Evolutionary conservation across 1,140 invertebrate genomes (phyloP).

Genomic region (Diprion similis): DNA sequence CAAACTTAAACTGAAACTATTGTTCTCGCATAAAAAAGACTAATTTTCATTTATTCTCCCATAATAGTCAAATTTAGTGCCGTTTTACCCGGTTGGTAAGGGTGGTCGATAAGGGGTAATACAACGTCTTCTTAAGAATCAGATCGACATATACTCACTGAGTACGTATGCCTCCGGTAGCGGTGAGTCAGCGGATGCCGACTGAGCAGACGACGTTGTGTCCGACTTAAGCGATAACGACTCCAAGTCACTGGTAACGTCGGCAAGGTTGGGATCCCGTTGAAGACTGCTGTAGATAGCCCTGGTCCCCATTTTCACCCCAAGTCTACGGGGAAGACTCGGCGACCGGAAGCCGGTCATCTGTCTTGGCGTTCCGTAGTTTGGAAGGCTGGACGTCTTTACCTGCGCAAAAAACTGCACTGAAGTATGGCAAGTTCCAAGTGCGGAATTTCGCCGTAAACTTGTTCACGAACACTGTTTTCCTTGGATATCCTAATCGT

Average conservation of each 20-base stretch:
- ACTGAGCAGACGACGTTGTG: constrained; percentile 52
- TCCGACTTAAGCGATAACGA: constrained; percentile 55
- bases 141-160: constrained; percentile 48
- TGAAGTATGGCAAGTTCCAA: too few relatives aligned
- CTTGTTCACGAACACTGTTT: too few relatives aligned
- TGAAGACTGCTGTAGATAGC: constrained; percentile 63
- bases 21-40: too few relatives aligned
- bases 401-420: constrained; percentile 35
- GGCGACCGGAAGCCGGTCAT: constrained; percentile 49
- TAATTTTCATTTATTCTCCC: too few relatives aligned
- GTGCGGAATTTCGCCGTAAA: too few relatives aligned
- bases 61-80: too few relatives aligned
- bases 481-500: too few relatives aligned
- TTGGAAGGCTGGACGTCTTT: constrained; percentile 56
- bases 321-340: constrained; percentile 67
- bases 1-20: too few relatives aligned
- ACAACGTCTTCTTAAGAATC: neutral
- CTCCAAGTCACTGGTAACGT: constrained; percentile 45
- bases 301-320: constrained; percentile 76
- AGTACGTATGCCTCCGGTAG: constrained; percentile 61
- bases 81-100: neutral
- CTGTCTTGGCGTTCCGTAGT: constrained; percentile 49
- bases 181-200: constrained; percentile 54
- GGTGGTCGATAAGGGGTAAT: neutral
- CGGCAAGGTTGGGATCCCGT: constrained; percentile 49